Conservation (phyloP, 2,113 vertebrate genomes). For the Lates calcarifer region DNA sequence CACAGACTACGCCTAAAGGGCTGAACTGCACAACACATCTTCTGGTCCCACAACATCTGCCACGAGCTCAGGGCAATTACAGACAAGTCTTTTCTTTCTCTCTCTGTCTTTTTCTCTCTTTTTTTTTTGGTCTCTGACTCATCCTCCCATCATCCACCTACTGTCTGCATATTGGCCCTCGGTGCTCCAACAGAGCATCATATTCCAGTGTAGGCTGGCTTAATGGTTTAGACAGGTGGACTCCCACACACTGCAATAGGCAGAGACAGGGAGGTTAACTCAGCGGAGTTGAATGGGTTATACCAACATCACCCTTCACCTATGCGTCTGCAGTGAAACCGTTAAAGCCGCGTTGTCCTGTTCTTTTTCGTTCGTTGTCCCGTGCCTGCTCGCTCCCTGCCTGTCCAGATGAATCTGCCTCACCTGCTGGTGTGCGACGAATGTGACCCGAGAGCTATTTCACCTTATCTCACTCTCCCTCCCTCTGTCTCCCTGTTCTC, state of each 20-base stretch:
- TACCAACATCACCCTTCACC: conserved; percentile 49
- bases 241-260: conserved; percentile 57
- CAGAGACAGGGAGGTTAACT: conserved; percentile 61
- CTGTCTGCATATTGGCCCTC: conserved; percentile 31
- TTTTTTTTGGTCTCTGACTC: conserved; percentile 74
- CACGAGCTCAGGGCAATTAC: conserved; percentile 35
- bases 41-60: conserved; percentile 56
- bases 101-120: conserved; percentile 21
- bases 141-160: conserved; percentile 55
- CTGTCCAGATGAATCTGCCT: conserved; percentile 61
- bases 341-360: conserved; percentile 12
- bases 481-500: conserved; percentile 6
- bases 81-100: conserved; percentile 25
- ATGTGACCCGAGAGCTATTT: conserved; percentile 73
- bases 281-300: conserved; percentile 25
- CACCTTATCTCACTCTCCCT: conserved; percentile 59
- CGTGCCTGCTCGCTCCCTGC: conserved; percentile 22
- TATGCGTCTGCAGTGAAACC: conserved; percentile 20
- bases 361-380: conserved; percentile 1
- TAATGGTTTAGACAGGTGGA: conserved; percentile 72
- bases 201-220: conserved; percentile 53
- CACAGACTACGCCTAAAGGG: conserved; percentile 38
- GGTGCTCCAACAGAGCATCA: conserved; percentile 35
- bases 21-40: conserved; percentile 25
- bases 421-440: conserved; percentile 17